Conservation (phyloP, 2,113 vertebrate genomes). For the Thryonomys swinderianus region DNA sequence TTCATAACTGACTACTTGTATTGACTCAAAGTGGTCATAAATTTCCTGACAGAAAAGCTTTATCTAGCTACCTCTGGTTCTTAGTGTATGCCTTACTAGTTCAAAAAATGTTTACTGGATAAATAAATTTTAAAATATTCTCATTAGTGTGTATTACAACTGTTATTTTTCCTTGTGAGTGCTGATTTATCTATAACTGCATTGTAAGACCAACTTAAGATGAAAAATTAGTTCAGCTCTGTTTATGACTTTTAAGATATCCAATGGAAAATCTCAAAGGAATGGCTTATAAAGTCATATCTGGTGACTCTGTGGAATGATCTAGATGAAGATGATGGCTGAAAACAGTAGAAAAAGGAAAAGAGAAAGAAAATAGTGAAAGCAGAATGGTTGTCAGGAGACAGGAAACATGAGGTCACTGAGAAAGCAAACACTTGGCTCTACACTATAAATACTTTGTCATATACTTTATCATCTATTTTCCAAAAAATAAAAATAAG, state of each 20-base stretch:
- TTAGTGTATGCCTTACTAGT: background rate
- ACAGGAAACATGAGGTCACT: background rate
- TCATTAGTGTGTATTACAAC: background rate
- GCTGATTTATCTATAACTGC: background rate
- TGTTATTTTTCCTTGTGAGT: background rate
- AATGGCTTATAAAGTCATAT: background rate
- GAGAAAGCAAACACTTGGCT: background rate
- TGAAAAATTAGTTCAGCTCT: background rate
- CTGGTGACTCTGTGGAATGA: background rate
- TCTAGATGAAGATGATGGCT: background rate
- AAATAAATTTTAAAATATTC: background rate
- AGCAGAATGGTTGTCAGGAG: background rate
- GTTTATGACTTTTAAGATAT: background rate
- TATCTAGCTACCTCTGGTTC: background rate
- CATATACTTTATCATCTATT: background rate
- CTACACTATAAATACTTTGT: background rate
- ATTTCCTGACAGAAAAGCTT: background rate
- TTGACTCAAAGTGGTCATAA: background rate
- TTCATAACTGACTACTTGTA: background rate
- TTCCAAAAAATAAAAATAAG: background rate
- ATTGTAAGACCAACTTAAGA: background rate
- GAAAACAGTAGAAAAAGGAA: background rate
- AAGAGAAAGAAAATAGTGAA: conserved; percentile 8
- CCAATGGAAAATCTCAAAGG: background rate
- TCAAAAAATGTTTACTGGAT: conserved; percentile 30